Evolutionary conservation across 2,888 invertebrate genomes (phyloP).

Genomic region (Morpho deidamia): DNA sequence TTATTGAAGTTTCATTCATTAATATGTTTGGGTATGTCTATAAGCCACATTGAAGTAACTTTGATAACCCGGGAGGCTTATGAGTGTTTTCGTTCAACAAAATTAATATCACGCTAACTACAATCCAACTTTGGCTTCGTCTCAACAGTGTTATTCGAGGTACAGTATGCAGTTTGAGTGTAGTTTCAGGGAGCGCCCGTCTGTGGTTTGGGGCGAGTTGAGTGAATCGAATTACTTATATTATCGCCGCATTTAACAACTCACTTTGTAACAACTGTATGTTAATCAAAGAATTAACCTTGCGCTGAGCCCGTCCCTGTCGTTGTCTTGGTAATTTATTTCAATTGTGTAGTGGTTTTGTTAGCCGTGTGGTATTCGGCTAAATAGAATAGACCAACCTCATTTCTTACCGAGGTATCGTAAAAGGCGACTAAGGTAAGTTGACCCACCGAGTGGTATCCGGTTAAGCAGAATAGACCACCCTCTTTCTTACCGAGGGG

Average conservation of each 20-base stretch:
- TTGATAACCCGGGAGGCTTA: slow-evolving; percentile 11
- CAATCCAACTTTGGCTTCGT: slow-evolving; percentile 28
- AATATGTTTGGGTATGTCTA: neutral
- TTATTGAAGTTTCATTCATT: neutral
- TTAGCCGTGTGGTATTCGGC: too few relatives aligned
- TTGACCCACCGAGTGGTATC: too few relatives aligned
- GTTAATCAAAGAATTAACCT: slow-evolving; percentile 9
- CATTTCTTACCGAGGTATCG: too few relatives aligned
- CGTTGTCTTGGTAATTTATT: slow-evolving; percentile 6
- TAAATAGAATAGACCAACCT: too few relatives aligned
- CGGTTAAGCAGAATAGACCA: too few relatives aligned
- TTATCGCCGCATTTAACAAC: slow-evolving; percentile 8
- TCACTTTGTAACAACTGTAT: slow-evolving; percentile 1
- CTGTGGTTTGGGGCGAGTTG: slow-evolving; percentile 1
- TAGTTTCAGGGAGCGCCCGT: slow-evolving; percentile 3
- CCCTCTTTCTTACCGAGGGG: too few relatives aligned
- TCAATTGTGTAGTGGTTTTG: slow-evolving; percentile 3
- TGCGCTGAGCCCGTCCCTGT: neutral
- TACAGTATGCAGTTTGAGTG: slow-evolving; percentile 5
- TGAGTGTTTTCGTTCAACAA: slow-evolving; percentile 18
- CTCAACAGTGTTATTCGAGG: slow-evolving; percentile 24
- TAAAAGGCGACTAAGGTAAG: too few relatives aligned
- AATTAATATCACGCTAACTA: slow-evolving; percentile 20
- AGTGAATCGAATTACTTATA: slow-evolving; percentile 8
- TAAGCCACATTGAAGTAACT: slow-evolving; percentile 3